Conservation (phyloP, 2,888 invertebrate genomes). For the Therioaphis trifolii region DNA sequence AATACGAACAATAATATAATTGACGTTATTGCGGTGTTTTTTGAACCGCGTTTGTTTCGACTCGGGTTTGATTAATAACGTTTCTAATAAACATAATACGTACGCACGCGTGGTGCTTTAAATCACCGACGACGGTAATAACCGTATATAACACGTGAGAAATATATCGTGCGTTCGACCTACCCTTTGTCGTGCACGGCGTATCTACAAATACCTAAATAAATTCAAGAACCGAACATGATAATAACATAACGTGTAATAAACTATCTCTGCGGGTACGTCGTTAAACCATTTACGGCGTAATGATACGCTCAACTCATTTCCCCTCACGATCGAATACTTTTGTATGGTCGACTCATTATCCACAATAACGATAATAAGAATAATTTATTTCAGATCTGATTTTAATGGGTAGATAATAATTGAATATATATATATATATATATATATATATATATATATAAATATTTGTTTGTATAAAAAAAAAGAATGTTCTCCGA, state of each 20-base stretch:
- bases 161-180: background rate
- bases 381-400: constrained; percentile 13
- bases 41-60: background rate
- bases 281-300: background rate
- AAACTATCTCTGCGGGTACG: background rate
- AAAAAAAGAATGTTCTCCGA: constrained; percentile 1
- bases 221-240: constrained; percentile 8
- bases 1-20: background rate
- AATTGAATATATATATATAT: background rate
- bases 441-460: no score
- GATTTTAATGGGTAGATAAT: constrained; percentile 9
- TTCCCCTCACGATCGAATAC: background rate
- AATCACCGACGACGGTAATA: no score
- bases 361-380: background rate
- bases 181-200: background rate
- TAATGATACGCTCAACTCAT: background rate
- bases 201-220: background rate
- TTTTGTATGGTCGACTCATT: background rate
- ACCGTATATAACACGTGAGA: background rate
- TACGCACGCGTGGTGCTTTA: background rate
- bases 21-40: background rate
- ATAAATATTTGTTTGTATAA: no score
- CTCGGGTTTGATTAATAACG: background rate
- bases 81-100: background rate
- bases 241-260: background rate